Evolutionary conservation across 2,113 vertebrate species (phyloP).

Genomic region (Oplegnathus fasciatus): DNA sequence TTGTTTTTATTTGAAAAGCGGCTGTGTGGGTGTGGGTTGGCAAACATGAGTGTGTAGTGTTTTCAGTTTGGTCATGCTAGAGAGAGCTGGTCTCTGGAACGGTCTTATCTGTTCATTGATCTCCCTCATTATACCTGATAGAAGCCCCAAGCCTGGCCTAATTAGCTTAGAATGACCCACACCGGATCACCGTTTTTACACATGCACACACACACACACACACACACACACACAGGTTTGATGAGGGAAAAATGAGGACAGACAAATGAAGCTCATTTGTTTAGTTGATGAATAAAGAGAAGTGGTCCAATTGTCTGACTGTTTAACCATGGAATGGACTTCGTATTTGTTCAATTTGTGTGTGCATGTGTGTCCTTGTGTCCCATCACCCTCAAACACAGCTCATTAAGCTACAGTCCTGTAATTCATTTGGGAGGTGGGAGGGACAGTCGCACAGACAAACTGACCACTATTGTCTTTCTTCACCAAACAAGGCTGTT

Average conservation of each 20-base stretch:
- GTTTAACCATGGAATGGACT: conserved; percentile 70
- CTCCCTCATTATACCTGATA: conserved; percentile 78
- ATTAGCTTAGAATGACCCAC: conserved; percentile 81
- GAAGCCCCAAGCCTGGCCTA: conserved; percentile 76
- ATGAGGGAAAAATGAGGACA: conserved; percentile 62
- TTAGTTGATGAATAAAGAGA: conserved; percentile 78
- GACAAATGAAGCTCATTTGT: conserved; percentile 77
- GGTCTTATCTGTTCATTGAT: conserved; percentile 72
- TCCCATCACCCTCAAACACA: conserved; percentile 69
- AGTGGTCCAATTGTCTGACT: conserved; percentile 77
- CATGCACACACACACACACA: conserved; percentile 3
- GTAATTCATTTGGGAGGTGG: conserved; percentile 74
- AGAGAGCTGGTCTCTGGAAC: conserved; percentile 70
- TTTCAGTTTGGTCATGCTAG: conserved; percentile 70
- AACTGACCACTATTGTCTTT: conserved; percentile 40
- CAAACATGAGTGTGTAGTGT: background rate
- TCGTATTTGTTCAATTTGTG: conserved; percentile 57
- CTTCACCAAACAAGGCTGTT: background rate
- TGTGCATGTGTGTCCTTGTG: conserved; percentile 51
- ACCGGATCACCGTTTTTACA: conserved; percentile 66
- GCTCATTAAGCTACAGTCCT: conserved; percentile 76
- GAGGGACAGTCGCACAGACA: conserved; percentile 47
- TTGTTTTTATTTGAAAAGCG: conserved; percentile 7
- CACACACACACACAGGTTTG: conserved; percentile 47
- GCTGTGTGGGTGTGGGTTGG: background rate